Evolutionary conservation across 1,140 invertebrate species (phyloP).

Genomic region (Papilio machaon): DNA sequence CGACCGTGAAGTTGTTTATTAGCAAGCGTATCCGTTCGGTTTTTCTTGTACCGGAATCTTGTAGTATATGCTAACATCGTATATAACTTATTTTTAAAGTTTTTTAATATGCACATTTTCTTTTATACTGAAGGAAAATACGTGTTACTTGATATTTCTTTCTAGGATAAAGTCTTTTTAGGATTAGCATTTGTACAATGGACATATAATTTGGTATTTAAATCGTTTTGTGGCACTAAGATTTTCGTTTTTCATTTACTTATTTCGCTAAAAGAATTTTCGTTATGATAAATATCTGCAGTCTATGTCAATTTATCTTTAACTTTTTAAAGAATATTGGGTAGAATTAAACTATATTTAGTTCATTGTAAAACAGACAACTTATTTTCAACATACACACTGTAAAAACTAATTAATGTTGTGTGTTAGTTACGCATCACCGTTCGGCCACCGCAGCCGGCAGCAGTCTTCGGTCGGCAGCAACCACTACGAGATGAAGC

Average conservation of each 20-base stretch:
- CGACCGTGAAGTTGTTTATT: conserved; percentile 26
- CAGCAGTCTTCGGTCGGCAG: conserved; percentile 67
- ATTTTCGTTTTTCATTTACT: too few relatives aligned
- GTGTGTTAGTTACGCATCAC: conserved; percentile 67
- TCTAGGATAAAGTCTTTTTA: too few relatives aligned
- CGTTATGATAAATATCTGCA: too few relatives aligned
- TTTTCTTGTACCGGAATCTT: conserved; percentile 11
- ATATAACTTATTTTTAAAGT: not conserved
- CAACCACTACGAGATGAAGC: conserved; percentile 78
- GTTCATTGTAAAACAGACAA: too few relatives aligned
- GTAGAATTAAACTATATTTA: too few relatives aligned
- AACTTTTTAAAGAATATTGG: too few relatives aligned
- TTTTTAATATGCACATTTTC: not conserved
- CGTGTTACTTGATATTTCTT: not conserved
- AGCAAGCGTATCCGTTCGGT: conserved; percentile 24
- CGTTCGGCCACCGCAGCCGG: conserved; percentile 69
- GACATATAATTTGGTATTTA: too few relatives aligned
- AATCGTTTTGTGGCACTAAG: too few relatives aligned
- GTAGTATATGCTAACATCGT: not conserved
- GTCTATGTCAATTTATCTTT: too few relatives aligned
- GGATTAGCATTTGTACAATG: too few relatives aligned
- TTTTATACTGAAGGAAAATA: not conserved
- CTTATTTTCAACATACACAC: too few relatives aligned
- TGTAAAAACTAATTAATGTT: not conserved
- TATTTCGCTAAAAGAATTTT: too few relatives aligned